Conservation (phyloP, 2,888 invertebrate genomes). For the Orthosia gracilis region DNA sequence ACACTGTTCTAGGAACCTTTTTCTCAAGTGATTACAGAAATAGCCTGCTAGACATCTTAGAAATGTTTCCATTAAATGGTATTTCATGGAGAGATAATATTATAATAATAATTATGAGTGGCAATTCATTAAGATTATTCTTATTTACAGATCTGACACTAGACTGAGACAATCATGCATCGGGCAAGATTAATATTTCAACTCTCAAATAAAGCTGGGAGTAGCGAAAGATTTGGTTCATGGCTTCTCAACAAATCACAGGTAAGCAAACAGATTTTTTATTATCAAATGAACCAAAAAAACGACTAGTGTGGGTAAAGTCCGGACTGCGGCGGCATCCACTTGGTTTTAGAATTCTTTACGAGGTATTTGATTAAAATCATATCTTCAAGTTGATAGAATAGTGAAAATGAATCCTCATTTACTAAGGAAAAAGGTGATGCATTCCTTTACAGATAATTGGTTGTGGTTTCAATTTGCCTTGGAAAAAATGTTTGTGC, state of each 20-base stretch:
- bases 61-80: not conserved
- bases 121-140: conserved; percentile 19
- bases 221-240: conserved; percentile 94
- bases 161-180: conserved; percentile 92
- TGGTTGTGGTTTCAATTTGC: not conserved
- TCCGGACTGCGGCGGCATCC: not conserved
- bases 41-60: not conserved
- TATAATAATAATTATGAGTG: not conserved
- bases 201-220: conserved; percentile 92
- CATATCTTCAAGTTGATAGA: not conserved
- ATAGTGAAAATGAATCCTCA: not conserved
- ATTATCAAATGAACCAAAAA: not conserved
- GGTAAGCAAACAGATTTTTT: conserved; percentile 75
- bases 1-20: not conserved
- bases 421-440: not conserved
- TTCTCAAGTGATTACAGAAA: not conserved
- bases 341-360: not conserved
- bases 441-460: not conserved
- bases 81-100: not conserved
- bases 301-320: not conserved
- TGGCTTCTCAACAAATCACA: conserved; percentile 94
- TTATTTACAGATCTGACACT: conserved; percentile 81
- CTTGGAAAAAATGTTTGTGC: not conserved
- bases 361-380: not conserved
- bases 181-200: conserved; percentile 94